phyloP scores from a whole-genome alignment of 2,797 vertebrate species.

The Sebastes cheni region DNA sequence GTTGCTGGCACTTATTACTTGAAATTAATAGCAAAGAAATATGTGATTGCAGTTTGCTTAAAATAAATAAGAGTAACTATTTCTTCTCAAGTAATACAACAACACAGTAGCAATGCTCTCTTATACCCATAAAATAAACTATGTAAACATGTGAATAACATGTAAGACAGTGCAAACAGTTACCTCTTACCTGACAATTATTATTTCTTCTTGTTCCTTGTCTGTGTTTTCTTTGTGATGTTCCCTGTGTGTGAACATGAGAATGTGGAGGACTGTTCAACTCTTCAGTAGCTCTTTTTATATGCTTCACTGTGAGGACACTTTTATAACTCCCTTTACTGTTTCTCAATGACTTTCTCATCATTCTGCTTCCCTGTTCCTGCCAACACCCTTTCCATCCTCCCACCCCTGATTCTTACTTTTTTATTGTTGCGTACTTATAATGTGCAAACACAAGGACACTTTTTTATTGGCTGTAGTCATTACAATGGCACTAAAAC shows the following conservation, averaged over 20 bases:
- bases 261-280: slow-evolving; percentile 8
- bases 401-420: slow-evolving; percentile 7
- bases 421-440: slow-evolving; percentile 44
- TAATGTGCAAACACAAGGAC: slow-evolving; percentile 34
- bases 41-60: background rate
- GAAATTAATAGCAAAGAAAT: background rate
- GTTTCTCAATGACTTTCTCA: slow-evolving; percentile 15
- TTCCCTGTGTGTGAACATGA: slow-evolving; percentile 7
- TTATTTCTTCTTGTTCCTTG: background rate
- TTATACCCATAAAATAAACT: background rate
- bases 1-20: background rate
- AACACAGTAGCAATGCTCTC: background rate
- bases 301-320: slow-evolving; percentile 17
- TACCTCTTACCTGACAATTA: slow-evolving; percentile 30
- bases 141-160: background rate
- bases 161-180: background rate
- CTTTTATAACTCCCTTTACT: slow-evolving; percentile 38
- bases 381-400: slow-evolving; percentile 28
- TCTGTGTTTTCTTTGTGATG: background rate
- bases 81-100: background rate
- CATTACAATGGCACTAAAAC: slow-evolving; percentile 54
- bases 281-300: slow-evolving; percentile 14
- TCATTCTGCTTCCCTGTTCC: slow-evolving; percentile 22
- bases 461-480: slow-evolving; percentile 51
- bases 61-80: background rate